Base-by-base conservation (phyloP, 2,797 vertebrate genomes). In the Lacerta viridis region DNA sequence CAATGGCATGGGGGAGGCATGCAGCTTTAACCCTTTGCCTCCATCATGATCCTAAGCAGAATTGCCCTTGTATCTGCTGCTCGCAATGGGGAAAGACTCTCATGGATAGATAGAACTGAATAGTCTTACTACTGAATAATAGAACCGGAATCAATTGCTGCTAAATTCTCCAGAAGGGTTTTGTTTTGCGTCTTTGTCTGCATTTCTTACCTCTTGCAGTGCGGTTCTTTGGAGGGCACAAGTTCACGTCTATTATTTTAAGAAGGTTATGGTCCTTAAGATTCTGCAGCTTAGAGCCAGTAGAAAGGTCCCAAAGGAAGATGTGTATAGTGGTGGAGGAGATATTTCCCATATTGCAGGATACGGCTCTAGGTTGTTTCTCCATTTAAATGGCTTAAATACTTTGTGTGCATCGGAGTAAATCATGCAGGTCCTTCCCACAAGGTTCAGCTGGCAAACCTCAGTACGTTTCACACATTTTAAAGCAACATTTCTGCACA, bases 291-390 rank as follows among this genome's bases (percentile, higher is more conserved):
- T 64, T 81, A 36, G 33, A 79, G 64, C 36, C 3, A 83, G 50
- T 64, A 74, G 76, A 87, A 87, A 17, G 20, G 10, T 74, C 81
- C 81, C 68, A 55, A 50, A 43, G 59, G 85, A 80, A 84, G 68
- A 64, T 61, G 20, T 72, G 66, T 36, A 61, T 72, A 80, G n/a
- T 59, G 8, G 50, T 55, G 36, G n/a, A 50, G 83, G 46, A 80
- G 69, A 87, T 41, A 50, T 84, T 74, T 75, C 76, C 41, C 50
- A 80, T 89, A 93, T 89, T 87, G 82, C 50, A 71, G 39, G 69
- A 72, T 55, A 8, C 1, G 4, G 50, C 0, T 29, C 41, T 68
- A 88, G 36, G 20, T 20, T 92, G 72, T 80, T 89, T 13, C 1
- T 91, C 20, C 1, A 0, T 79, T 77, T 76, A 84, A 87, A 82